Conservation (phyloP, 2,113 vertebrate species). For the Ochotona princeps region DNA sequence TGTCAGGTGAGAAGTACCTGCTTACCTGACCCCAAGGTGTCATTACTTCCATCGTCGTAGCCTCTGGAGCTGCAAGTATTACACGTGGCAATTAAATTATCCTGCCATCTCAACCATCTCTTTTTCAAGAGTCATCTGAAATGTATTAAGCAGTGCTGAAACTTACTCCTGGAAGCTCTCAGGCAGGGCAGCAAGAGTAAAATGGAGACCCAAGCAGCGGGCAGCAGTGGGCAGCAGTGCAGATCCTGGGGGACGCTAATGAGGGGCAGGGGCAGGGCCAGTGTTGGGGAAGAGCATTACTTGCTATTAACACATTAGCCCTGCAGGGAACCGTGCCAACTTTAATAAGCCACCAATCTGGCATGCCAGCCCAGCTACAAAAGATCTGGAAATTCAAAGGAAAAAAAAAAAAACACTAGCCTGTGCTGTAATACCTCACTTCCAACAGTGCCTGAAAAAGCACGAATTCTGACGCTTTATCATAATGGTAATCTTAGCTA, state of each 20-base stretch:
- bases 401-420: background rate
- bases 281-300: slow-evolving; percentile 79
- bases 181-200: slow-evolving; percentile 74
- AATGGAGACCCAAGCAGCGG: slow-evolving; percentile 73
- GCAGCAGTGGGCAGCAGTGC: slow-evolving; percentile 47
- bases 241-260: slow-evolving; percentile 81
- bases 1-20: slow-evolving; percentile 79
- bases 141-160: slow-evolving; percentile 81
- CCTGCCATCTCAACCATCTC: slow-evolving; percentile 82
- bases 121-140: slow-evolving; percentile 86
- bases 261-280: slow-evolving; percentile 83
- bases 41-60: slow-evolving; percentile 83
- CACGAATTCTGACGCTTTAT: background rate
- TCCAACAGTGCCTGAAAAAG: background rate
- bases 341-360: slow-evolving; percentile 84
- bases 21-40: slow-evolving; percentile 78
- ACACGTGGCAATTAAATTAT: slow-evolving; percentile 83
- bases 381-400: slow-evolving; percentile 55
- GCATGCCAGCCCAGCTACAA: slow-evolving; percentile 73
- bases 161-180: slow-evolving; percentile 79
- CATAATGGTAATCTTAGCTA: background rate
- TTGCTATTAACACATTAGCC: slow-evolving; percentile 85
- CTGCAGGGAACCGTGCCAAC: slow-evolving; percentile 83
- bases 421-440: background rate
- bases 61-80: slow-evolving; percentile 84